Evolutionary conservation across 2,888 invertebrate species (phyloP).

Genomic region (Ectemnius lituratus): DNA sequence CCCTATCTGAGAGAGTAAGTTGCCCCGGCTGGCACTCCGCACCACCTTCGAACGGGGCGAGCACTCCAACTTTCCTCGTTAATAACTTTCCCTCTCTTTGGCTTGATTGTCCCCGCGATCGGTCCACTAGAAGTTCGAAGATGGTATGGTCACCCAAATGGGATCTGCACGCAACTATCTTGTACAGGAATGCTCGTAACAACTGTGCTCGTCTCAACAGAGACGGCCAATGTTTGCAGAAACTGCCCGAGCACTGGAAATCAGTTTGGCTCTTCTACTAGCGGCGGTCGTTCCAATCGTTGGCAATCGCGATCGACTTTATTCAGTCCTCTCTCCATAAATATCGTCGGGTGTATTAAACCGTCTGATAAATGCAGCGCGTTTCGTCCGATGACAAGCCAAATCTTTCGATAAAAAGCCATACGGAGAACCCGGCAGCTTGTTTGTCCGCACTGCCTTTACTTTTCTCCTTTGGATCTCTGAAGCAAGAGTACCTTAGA

Average conservation of each 20-base stretch:
- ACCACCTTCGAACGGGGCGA: slow-evolving; percentile 1
- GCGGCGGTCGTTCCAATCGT: slow-evolving; percentile 36
- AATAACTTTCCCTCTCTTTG: slow-evolving; percentile 53
- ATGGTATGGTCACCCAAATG: background rate
- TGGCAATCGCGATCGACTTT: slow-evolving; percentile 42
- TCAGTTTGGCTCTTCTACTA: slow-evolving; percentile 7
- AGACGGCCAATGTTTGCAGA: too few relatives aligned
- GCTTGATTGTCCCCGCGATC: background rate
- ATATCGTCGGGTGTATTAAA: slow-evolving; percentile 55
- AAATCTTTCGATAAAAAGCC: slow-evolving; percentile 23
- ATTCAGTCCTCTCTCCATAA: slow-evolving; percentile 54
- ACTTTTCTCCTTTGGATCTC: background rate
- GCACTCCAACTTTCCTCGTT: slow-evolving; percentile 49
- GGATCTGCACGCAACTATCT: background rate
- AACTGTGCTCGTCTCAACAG: too few relatives aligned
- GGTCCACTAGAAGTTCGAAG: background rate
- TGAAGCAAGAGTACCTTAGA: too few relatives aligned
- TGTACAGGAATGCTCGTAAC: too few relatives aligned
- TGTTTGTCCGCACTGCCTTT: slow-evolving; percentile 25
- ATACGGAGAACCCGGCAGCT: slow-evolving; percentile 3
- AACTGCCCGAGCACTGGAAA: too few relatives aligned
- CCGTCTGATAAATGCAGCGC: slow-evolving; percentile 52
- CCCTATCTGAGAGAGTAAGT: slow-evolving; percentile 23
- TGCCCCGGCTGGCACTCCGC: background rate
- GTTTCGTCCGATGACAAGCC: slow-evolving; percentile 45